Conservation (phyloP, 2,113 vertebrate genomes). For the Carettochelys insculpta region DNA sequence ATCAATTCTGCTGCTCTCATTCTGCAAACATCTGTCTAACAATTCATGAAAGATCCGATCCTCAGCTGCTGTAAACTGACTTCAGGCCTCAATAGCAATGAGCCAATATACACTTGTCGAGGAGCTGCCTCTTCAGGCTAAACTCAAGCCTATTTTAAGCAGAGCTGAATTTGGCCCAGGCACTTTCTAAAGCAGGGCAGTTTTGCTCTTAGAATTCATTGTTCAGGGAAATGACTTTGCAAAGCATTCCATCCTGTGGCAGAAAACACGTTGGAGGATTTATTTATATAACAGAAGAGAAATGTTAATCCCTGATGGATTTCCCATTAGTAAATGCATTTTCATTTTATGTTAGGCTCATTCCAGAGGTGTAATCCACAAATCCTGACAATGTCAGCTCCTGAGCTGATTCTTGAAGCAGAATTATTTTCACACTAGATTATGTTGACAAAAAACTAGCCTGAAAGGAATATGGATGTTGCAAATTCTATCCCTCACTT, state of each 20-base stretch:
- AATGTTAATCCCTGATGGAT: slow-evolving; percentile 7
- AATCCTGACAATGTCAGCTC: background rate
- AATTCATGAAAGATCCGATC: background rate
- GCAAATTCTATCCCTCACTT: background rate
- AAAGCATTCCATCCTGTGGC: slow-evolving; percentile 2
- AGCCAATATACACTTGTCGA: background rate
- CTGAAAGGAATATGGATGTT: background rate
- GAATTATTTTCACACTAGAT: background rate
- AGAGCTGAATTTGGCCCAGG: rapidly evolving
- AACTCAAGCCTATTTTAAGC: background rate
- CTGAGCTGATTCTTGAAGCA: background rate
- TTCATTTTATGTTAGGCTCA: background rate
- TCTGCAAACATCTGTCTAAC: background rate
- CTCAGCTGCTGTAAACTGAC: background rate
- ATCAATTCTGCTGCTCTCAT: background rate
- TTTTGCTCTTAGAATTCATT: background rate
- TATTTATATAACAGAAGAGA: background rate
- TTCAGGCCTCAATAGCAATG: background rate
- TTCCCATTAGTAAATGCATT: slow-evolving; percentile 13
- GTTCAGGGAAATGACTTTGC: slow-evolving; percentile 51
- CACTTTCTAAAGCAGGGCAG: slow-evolving; percentile 19
- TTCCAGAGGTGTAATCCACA: slow-evolving; percentile 3
- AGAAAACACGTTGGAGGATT: slow-evolving; percentile 1
- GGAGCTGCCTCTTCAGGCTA: background rate
- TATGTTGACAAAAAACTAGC: background rate